These are phyloP conservation scores for Bombus haemorrhoidalis DNA, from an alignment of 1,140 invertebrate species.

Conservation along the genomic window DNA sequence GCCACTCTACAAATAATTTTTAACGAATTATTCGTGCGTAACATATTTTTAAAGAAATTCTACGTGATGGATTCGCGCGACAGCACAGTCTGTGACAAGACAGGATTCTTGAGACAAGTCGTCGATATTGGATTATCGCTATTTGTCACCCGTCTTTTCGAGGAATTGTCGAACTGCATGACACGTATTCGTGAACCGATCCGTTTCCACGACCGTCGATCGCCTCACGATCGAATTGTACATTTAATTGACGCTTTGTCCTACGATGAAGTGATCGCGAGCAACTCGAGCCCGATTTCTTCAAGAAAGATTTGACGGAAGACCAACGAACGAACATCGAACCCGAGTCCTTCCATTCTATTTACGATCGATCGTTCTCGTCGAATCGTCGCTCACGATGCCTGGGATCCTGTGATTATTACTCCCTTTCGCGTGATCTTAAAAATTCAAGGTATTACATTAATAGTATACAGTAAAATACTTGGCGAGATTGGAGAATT, in stretches of 20 bases:
- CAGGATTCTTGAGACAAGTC: slow-evolving; percentile 9
- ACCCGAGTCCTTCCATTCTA: not conserved
- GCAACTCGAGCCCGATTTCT: slow-evolving; percentile 11
- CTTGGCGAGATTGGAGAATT: not conserved
- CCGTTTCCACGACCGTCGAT: not conserved
- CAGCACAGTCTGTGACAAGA: not conserved
- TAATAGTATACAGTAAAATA: not conserved
- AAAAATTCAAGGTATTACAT: not conserved
- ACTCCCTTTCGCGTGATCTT: not conserved
- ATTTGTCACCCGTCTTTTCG: not conserved
- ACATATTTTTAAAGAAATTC: not conserved
- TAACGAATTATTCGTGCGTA: too few relatives aligned
- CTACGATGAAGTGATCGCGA: not conserved
- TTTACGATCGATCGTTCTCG: not conserved
- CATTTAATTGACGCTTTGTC: slow-evolving; percentile 25
- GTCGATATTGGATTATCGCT: slow-evolving; percentile 33
- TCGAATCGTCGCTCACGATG: not conserved
- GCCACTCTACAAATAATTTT: too few relatives aligned
- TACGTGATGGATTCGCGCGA: not conserved
- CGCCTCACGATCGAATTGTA: not conserved
- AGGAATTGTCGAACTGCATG: not conserved
- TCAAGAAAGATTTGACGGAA: not conserved
- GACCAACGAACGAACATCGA: slow-evolving; percentile 28
- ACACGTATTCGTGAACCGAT: not conserved
- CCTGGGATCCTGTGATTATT: not conserved